These are phyloP conservation scores for Chalcosyrphus nemorum DNA, from an alignment of 2,888 invertebrate genomes.

Conservation along the genomic window DNA sequence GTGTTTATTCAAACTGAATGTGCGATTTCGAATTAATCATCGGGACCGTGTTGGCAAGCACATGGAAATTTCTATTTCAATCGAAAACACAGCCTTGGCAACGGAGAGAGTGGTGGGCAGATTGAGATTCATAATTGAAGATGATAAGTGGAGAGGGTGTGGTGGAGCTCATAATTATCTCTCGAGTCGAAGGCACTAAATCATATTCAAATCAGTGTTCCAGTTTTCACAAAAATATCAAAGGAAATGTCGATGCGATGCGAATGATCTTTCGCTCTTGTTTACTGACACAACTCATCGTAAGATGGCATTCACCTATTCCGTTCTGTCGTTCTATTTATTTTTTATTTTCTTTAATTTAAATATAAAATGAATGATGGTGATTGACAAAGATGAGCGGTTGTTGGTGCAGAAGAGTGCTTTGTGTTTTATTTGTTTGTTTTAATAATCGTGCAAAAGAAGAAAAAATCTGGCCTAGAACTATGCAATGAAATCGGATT, in stretches of 20 bases:
- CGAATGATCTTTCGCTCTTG: not conserved
- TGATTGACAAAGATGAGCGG: not conserved
- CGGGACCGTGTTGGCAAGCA: constrained; percentile 47
- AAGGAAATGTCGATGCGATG: not conserved
- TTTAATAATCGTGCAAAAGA: not conserved
- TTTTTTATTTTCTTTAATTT: not conserved
- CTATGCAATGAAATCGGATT: not conserved
- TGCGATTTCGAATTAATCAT: constrained; percentile 32
- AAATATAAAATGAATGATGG: not conserved
- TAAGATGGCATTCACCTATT: constrained; percentile 16
- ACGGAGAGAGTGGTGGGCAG: not conserved
- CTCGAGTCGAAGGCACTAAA: not conserved
- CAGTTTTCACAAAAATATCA: constrained; percentile 10
- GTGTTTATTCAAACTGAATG: constrained; percentile 38
- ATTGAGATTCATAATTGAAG: not conserved
- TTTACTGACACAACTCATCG: not conserved
- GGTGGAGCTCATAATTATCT: not conserved
- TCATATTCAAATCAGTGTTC: not conserved
- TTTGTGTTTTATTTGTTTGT: not conserved
- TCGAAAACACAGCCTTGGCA: constrained; percentile 21
- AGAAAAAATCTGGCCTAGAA: not conserved
- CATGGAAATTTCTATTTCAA: constrained; percentile 27
- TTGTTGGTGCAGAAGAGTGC: not conserved
- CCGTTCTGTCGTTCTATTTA: not conserved
- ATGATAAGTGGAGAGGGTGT: not conserved